A percentile compares a stretch with the other conserved stretches of the same genome.
Evolutionary conservation across 2,888 invertebrate species (phyloP).

Genomic region (Brachyptera putata): DNA sequence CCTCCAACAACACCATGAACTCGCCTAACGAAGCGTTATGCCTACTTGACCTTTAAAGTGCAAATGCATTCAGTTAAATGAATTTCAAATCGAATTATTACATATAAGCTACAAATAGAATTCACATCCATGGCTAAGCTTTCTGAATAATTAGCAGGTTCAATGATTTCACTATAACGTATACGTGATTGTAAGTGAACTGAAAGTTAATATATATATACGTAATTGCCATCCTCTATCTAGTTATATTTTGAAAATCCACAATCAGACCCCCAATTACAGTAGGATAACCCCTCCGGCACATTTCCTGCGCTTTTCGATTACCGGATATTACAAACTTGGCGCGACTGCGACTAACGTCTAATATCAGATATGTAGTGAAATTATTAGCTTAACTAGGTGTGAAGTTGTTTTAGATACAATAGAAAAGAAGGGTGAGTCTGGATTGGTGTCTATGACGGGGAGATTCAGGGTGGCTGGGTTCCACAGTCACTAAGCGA

Average conservation of each 20-base stretch:
- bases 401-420: constrained; percentile 11
- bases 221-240: background rate
- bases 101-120: too few species aligned
- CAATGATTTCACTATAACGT: too few species aligned
- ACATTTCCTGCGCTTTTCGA: constrained; percentile 7
- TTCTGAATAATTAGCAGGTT: background rate
- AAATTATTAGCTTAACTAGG: constrained; percentile 19
- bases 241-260: background rate
- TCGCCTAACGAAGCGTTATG: background rate
- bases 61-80: background rate
- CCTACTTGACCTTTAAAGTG: background rate
- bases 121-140: too few species aligned
- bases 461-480: too few species aligned
- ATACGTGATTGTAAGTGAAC: background rate
- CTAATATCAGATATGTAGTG: background rate
- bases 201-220: background rate
- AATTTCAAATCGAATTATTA: too few species aligned
- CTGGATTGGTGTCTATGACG: too few species aligned
- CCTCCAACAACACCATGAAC: background rate
- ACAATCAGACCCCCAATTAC: background rate
- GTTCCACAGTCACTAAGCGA: too few species aligned
- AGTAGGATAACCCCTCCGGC: background rate
- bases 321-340: constrained; percentile 21
- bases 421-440: too few species aligned
- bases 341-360: too few species aligned